These are phyloP conservation scores for Elysia crispata DNA, from an alignment of 2,888 invertebrate species.

Conservation along the genomic window DNA sequence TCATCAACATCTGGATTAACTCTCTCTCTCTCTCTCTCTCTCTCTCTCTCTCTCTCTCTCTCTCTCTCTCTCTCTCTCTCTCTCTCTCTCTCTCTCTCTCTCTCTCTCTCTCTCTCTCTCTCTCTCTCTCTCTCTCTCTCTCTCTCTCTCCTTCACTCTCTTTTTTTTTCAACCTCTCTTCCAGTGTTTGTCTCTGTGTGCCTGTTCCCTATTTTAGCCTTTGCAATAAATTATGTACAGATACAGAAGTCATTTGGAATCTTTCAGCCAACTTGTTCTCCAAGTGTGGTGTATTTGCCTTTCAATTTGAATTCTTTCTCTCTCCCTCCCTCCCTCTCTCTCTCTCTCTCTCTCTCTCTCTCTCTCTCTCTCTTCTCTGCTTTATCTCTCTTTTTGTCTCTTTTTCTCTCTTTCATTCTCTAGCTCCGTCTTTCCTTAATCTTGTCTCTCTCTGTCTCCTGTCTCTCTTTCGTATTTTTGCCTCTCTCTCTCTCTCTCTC, in stretches of 20 bases:
- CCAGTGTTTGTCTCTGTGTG: background rate
- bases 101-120: slow-evolving; percentile 27
- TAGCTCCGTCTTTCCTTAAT: background rate
- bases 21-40: no score
- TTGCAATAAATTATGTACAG: no score
- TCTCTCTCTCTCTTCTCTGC: background rate
- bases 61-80: no score
- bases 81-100: slow-evolving; percentile 23
- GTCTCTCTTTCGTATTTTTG: background rate
- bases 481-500: background rate
- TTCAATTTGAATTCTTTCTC: no score
- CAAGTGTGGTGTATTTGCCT: no score
- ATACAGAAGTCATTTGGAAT: no score
- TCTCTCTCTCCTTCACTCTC: background rate
- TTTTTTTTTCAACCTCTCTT: background rate
- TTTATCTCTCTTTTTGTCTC: slow-evolving; percentile 28
- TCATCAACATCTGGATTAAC: no score
- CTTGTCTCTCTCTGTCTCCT: background rate
- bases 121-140: background rate
- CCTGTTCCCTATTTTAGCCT: no score
- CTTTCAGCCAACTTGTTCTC: no score
- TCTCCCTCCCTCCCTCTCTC: no score
- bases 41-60: no score
- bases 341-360: no score
- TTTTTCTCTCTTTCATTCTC: background rate